Percentiles rank a stretch among this genome's conserved stretches.
Conservation (phyloP, 2,888 invertebrate species). For the Agonopterix subpropinquella region DNA sequence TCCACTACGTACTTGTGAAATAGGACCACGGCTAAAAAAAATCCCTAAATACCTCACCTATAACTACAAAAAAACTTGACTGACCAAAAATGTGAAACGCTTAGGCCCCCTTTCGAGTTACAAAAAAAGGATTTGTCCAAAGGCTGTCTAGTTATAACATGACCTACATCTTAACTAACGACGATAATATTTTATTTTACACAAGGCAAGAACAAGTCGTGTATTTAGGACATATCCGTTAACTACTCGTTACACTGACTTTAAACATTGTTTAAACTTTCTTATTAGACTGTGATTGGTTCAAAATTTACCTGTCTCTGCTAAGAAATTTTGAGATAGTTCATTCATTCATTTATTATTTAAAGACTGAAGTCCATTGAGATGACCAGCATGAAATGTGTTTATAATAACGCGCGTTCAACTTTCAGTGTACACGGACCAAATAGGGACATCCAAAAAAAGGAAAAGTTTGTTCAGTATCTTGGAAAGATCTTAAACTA, state of each 20-base stretch:
- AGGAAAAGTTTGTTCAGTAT: too few relatives aligned
- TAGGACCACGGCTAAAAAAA: constrained; percentile 27
- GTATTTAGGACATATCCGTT: constrained; percentile 16
- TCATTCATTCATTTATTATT: too few relatives aligned
- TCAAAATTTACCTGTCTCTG: too few relatives aligned
- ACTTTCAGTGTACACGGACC: too few relatives aligned
- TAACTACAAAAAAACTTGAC: not conserved
- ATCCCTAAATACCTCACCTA: constrained; percentile 1
- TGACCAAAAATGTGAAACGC: not conserved
- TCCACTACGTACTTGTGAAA: constrained; percentile 9
- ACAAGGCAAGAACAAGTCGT: constrained; percentile 45
- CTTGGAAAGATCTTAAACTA: too few relatives aligned
- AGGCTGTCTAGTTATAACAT: not conserved
- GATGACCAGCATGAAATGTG: too few relatives aligned
- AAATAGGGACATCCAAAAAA: too few relatives aligned
- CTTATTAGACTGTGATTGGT: too few relatives aligned
- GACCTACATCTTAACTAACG: constrained; percentile 13
- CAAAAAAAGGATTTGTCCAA: not conserved
- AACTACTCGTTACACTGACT: constrained; percentile 21
- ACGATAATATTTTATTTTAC: constrained; percentile 16
- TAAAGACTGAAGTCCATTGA: too few relatives aligned
- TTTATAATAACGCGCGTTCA: too few relatives aligned
- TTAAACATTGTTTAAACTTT: constrained; percentile 1
- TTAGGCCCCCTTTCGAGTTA: constrained; percentile 5
- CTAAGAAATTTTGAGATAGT: too few relatives aligned